Evolutionary conservation across 1,140 invertebrate species (phyloP).

Genomic region (Platyscapa corneri): DNA sequence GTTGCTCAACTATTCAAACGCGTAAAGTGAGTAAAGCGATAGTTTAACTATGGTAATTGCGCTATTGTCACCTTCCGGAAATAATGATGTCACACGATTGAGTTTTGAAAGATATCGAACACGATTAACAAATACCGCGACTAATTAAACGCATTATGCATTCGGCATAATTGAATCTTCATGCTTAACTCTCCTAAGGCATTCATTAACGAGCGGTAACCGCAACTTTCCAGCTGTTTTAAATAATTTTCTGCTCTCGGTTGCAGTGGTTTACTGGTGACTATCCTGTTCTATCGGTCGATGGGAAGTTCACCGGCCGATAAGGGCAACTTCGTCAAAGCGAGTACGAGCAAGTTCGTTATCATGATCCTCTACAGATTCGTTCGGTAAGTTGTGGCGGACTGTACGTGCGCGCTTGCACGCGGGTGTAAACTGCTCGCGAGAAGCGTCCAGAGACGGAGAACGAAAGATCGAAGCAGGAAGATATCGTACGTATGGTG

Average conservation of each 20-base stretch:
- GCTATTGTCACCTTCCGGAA: background rate
- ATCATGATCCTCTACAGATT: conserved; percentile 80
- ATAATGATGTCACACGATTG: background rate
- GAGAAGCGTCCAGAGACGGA: background rate
- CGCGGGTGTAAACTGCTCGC: conserved; percentile 5
- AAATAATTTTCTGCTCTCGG: conserved; percentile 33
- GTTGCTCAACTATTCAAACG: too few species aligned
- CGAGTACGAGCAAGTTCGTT: conserved; percentile 74
- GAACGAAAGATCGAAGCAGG: conserved; percentile 8
- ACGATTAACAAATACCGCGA: background rate
- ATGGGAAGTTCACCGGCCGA: conserved; percentile 72
- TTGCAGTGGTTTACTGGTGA: conserved; percentile 84
- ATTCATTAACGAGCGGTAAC: background rate
- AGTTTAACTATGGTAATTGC: too few species aligned
- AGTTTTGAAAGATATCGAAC: background rate
- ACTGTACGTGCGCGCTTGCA: background rate
- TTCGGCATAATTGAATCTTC: background rate
- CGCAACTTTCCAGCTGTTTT: background rate
- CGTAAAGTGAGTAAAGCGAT: too few species aligned
- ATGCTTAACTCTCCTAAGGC: background rate
- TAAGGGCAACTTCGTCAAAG: conserved; percentile 66
- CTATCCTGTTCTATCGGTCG: conserved; percentile 82
- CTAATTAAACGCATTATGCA: background rate
- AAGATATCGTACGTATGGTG: conserved; percentile 9
- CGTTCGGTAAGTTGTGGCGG: conserved; percentile 71